Evolutionary conservation across 1,140 invertebrate species (phyloP).

Genomic region (Contarinia nasturtii): DNA sequence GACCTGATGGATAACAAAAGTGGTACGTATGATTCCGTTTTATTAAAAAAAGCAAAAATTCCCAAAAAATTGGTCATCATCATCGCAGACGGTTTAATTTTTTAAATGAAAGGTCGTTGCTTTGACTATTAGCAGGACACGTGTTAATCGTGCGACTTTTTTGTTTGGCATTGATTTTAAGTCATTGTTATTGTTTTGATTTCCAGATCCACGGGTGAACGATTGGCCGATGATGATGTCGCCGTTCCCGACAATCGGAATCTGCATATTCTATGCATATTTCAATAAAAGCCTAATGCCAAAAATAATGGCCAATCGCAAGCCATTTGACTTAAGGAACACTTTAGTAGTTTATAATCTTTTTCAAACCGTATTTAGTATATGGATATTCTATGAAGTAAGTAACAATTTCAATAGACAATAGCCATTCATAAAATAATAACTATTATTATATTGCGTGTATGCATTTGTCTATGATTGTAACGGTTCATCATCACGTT

Average conservation of each 20-base stretch:
- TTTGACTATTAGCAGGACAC: no score
- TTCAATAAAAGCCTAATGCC: constrained; percentile 72
- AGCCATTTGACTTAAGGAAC: constrained; percentile 67
- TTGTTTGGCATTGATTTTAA: no score
- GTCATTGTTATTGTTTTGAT: no score
- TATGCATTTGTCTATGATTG: no score
- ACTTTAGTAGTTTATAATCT: constrained; percentile 77
- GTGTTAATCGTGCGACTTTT: no score
- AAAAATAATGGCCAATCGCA: constrained; percentile 70
- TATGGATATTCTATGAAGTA: constrained; percentile 87
- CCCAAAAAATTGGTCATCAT: no score
- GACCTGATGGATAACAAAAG: constrained; percentile 63
- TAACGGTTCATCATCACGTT: no score
- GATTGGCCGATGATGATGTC: constrained; percentile 83
- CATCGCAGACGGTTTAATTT: no score
- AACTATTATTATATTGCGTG: no score
- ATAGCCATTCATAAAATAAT: no score
- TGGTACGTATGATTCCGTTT: constrained; percentile 37
- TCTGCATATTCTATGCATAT: constrained; percentile 70
- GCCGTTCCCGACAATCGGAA: constrained; percentile 67
- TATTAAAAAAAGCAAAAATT: constrained; percentile 1
- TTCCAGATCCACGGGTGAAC: constrained; percentile 71
- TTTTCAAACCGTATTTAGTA: constrained; percentile 70
- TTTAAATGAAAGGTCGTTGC: no score
- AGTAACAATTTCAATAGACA: constrained; percentile 12